Evolutionary conservation across 2,888 invertebrate genomes (phyloP).

Genomic region (Chrysolina haemoptera): DNA sequence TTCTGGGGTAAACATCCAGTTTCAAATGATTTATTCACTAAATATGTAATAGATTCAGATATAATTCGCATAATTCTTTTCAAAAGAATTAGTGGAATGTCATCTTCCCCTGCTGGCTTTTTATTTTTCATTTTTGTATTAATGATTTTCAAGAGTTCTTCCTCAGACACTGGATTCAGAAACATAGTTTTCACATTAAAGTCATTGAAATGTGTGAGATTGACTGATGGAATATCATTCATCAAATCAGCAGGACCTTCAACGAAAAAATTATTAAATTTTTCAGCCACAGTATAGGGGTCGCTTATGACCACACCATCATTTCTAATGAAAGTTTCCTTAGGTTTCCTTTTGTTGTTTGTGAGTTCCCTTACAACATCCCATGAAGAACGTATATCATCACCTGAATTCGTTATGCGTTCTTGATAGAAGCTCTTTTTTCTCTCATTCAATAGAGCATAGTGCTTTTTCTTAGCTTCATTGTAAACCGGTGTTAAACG

Average conservation of each 20-base stretch:
- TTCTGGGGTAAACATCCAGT: neutral
- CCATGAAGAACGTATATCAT: slow-evolving; percentile 9
- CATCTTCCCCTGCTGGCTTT: slow-evolving; percentile 15
- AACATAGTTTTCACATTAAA: too few species aligned
- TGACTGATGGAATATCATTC: too few species aligned
- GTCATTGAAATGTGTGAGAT: too few species aligned
- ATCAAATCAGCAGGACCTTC: too few species aligned
- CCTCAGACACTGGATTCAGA: too few species aligned
- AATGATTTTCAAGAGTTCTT: too few species aligned
- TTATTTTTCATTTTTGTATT: slow-evolving; percentile 19
- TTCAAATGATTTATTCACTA: too few species aligned
- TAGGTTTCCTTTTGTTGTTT: slow-evolving; percentile 4
- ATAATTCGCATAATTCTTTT: neutral
- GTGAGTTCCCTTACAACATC: slow-evolving; percentile 16
- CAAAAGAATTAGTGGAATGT: slow-evolving; percentile 4
- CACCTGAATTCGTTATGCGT: slow-evolving; percentile 12
- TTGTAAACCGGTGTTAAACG: slow-evolving; percentile 5
- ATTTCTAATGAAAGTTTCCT: neutral
- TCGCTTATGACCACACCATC: slow-evolving; percentile 8
- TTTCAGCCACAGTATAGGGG: slow-evolving; percentile 10
- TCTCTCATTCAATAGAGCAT: slow-evolving; percentile 8
- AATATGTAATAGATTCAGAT: too few species aligned
- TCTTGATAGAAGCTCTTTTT: slow-evolving; percentile 14
- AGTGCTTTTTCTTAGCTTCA: neutral
- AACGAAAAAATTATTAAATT: too few species aligned